A percentile compares a stretch with the other conserved stretches of the same genome.
Conservation (phyloP, 2,888 invertebrate species). For the Dichetophora obliterata region DNA sequence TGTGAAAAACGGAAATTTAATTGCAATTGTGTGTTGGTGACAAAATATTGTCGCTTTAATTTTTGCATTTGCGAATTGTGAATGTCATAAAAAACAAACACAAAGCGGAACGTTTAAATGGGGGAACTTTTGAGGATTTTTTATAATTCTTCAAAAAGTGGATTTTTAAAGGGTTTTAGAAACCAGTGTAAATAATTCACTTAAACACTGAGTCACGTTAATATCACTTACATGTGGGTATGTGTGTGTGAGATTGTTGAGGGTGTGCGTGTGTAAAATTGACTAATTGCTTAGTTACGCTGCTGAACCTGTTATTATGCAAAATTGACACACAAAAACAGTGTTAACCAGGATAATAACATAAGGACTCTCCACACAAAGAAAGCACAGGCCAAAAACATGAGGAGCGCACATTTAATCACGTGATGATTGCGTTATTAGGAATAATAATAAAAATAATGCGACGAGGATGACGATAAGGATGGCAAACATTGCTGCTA, state of each 20-base stretch:
- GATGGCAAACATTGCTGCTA: neutral
- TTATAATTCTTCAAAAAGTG: neutral
- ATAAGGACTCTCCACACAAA: neutral
- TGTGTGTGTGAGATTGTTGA: neutral
- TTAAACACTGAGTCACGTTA: neutral
- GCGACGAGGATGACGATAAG: conserved; percentile 7
- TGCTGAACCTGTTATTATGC: conserved; percentile 17
- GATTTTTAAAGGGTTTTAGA: neutral
- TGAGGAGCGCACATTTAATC: conserved; percentile 10
- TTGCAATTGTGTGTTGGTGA: conserved; percentile 17
- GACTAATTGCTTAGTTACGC: conserved; percentile 36
- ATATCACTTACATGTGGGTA: neutral
- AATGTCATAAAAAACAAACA: conserved; percentile 13
- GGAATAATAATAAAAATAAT: conserved; percentile 21
- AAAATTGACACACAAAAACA: conserved; percentile 24
- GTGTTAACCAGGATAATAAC: conserved; percentile 14
- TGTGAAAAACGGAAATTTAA: conserved; percentile 16
- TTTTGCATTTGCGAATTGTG: neutral
- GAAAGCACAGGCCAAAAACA: neutral
- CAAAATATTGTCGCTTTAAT: neutral
- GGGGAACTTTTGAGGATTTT: neutral
- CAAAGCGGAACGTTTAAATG: neutral
- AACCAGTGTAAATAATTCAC: conserved; percentile 12
- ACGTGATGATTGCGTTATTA: conserved; percentile 39
- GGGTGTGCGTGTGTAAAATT: conserved; percentile 26